Evolutionary conservation across 2,113 vertebrate genomes (phyloP).

Genomic region (Gobiocypris rarus): DNA sequence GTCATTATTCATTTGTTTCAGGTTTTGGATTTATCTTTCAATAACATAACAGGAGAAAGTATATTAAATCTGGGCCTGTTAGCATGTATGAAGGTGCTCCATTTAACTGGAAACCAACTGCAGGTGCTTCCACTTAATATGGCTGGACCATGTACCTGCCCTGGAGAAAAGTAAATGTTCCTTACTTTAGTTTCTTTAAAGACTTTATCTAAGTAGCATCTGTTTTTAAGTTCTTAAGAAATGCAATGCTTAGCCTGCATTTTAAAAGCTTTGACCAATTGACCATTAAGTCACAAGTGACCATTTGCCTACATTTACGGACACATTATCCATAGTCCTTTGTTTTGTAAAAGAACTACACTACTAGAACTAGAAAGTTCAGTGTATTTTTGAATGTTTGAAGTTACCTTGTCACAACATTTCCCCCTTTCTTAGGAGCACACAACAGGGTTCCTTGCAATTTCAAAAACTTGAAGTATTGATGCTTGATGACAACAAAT

Average conservation of each 20-base stretch:
- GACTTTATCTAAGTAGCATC: background rate
- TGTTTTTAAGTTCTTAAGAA: background rate
- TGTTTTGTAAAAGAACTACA: too few species aligned
- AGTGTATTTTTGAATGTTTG: background rate
- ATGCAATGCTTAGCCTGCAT: background rate
- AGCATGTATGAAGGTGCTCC: conserved; percentile 80
- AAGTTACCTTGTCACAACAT: background rate
- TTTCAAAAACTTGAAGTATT: conserved; percentile 82
- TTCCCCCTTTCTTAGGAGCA: conserved; percentile 46
- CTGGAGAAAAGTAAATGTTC: conserved; percentile 67
- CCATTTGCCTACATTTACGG: too few species aligned
- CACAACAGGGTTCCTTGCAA: conserved; percentile 15
- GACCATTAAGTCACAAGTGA: background rate
- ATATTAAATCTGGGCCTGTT: conserved; percentile 74
- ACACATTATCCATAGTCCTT: too few species aligned
- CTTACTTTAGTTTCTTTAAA: background rate
- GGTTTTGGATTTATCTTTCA: conserved; percentile 88
- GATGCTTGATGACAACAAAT: conserved; percentile 81
- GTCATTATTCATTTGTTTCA: conserved; percentile 58
- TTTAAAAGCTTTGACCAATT: background rate
- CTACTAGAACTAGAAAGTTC: too few species aligned
- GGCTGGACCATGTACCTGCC: conserved; percentile 53
- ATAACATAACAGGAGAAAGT: conserved; percentile 75
- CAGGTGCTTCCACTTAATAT: conserved; percentile 75
- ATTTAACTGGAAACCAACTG: conserved; percentile 83